These are phyloP conservation scores for Leptinotarsa juncta DNA, from an alignment of 2,888 invertebrate genomes.

Conservation along the genomic window DNA sequence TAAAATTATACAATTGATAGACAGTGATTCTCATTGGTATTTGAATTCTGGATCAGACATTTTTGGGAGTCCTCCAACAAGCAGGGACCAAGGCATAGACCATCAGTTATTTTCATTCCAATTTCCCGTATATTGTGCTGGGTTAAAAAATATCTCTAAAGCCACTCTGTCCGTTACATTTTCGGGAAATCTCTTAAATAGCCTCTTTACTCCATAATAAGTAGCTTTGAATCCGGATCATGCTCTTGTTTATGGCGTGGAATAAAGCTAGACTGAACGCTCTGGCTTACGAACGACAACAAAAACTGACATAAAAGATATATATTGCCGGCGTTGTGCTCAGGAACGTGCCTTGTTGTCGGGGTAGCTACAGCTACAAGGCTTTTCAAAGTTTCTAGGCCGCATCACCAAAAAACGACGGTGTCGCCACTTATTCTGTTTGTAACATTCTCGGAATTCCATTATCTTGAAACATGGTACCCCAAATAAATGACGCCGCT, in stretches of 20 bases:
- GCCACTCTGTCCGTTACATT: background rate
- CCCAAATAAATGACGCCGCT: background rate
- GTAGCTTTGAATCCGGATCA: slow-evolving; percentile 37
- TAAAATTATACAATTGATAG: too few species aligned
- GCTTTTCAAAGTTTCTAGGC: background rate
- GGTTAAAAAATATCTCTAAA: background rate
- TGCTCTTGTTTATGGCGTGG: slow-evolving; percentile 39
- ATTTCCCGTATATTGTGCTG: too few species aligned
- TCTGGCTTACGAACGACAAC: slow-evolving; percentile 20
- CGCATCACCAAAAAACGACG: background rate
- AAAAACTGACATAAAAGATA: slow-evolving; percentile 30
- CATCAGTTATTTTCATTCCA: too few species aligned
- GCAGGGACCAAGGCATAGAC: too few species aligned
- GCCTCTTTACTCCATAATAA: slow-evolving; percentile 34
- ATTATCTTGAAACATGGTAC: too few species aligned
- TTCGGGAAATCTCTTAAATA: slow-evolving; percentile 26
- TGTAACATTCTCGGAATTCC: too few species aligned
- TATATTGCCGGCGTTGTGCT: slow-evolving; percentile 12
- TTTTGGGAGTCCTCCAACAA: too few species aligned
- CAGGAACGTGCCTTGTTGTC: slow-evolving; percentile 4
- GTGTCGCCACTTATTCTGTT: background rate
- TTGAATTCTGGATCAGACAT: too few species aligned
- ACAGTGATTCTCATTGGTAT: too few species aligned
- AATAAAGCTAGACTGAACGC: slow-evolving; percentile 37
- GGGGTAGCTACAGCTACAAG: slow-evolving; percentile 1